These are phyloP conservation scores for Darevskia mixta DNA, from an alignment of 2,797 vertebrate genomes.

Conservation along the genomic window DNA sequence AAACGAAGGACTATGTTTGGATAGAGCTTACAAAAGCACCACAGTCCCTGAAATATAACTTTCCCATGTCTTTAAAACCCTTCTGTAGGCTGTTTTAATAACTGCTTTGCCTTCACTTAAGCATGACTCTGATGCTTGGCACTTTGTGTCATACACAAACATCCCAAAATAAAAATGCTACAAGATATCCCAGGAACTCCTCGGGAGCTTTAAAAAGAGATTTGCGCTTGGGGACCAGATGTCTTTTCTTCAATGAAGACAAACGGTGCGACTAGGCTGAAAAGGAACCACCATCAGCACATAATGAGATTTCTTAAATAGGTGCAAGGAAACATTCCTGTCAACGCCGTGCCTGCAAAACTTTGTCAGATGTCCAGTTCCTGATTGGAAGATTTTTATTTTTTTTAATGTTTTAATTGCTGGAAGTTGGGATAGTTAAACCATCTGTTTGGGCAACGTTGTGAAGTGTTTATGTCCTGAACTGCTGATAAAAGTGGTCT, in stretches of 20 bases:
- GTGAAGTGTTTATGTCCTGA: constrained; percentile 74
- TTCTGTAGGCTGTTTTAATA: constrained; percentile 82
- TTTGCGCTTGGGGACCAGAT: constrained; percentile 48
- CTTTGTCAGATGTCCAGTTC: constrained; percentile 67
- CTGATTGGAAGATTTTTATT: constrained; percentile 66
- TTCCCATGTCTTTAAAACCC: constrained; percentile 46
- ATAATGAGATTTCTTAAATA: constrained; percentile 65
- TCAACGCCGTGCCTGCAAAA: constrained; percentile 54
- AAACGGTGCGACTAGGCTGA: constrained; percentile 63
- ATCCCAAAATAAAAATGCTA: constrained; percentile 80
- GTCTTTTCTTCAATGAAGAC: constrained; percentile 68
- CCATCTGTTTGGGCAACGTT: constrained; percentile 75
- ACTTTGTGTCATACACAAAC: constrained; percentile 71
- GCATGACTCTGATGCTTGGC: constrained; percentile 80
- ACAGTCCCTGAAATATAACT: constrained; percentile 61
- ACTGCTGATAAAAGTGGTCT: constrained; percentile 73
- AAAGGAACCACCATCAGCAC: constrained; percentile 60
- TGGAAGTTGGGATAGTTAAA: constrained; percentile 79
- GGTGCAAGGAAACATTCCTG: constrained; percentile 25
- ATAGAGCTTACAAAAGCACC: constrained; percentile 14
- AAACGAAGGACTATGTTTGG: constrained; percentile 9
- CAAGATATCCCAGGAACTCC: constrained; percentile 73
- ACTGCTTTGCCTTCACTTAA: constrained; percentile 74
- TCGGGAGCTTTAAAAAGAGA: constrained; percentile 78
- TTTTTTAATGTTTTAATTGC: constrained; percentile 21